These are phyloP conservation scores for Myotis pilosus DNA, from an alignment of 2,797 vertebrate genomes.

Conservation along the genomic window DNA sequence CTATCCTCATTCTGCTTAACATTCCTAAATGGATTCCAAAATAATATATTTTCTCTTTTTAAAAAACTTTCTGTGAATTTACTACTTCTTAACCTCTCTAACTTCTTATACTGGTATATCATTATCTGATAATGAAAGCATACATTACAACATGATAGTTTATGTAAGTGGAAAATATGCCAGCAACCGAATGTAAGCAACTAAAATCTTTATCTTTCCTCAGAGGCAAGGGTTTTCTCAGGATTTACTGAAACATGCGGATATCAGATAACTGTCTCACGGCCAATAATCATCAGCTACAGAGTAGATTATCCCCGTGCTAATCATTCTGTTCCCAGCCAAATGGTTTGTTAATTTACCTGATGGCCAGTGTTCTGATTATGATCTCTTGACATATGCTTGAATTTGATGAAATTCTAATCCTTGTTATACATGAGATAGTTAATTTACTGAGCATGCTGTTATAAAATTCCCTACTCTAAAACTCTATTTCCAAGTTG, in stretches of 20 bases:
- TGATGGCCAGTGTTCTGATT: slow-evolving; percentile 55
- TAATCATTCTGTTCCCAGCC: slow-evolving; percentile 29
- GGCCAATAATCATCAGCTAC: slow-evolving; percentile 12
- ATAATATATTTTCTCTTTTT: background rate
- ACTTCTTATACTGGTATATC: background rate
- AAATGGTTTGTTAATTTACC: slow-evolving; percentile 66
- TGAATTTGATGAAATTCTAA: slow-evolving; percentile 41
- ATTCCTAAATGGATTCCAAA: background rate
- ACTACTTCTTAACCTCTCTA: background rate
- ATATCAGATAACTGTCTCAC: slow-evolving; percentile 28
- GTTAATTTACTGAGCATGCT: slow-evolving; percentile 44
- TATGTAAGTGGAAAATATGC: slow-evolving; percentile 34
- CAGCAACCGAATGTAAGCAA: background rate
- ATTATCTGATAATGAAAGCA: background rate
- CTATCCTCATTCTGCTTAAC: background rate
- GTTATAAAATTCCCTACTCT: background rate
- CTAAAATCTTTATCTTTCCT: slow-evolving; percentile 16
- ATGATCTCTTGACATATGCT: slow-evolving; percentile 55
- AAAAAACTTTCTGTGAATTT: background rate
- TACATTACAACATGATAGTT: background rate
- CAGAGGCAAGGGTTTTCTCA: slow-evolving; percentile 22
- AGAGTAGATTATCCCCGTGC: slow-evolving; percentile 15
- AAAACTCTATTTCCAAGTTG: background rate
- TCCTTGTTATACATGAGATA: background rate
- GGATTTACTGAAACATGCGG: slow-evolving; percentile 35